phyloP scores from a whole-genome alignment of 2,113 vertebrate genomes.

The Halichoerus grypus region DNA sequence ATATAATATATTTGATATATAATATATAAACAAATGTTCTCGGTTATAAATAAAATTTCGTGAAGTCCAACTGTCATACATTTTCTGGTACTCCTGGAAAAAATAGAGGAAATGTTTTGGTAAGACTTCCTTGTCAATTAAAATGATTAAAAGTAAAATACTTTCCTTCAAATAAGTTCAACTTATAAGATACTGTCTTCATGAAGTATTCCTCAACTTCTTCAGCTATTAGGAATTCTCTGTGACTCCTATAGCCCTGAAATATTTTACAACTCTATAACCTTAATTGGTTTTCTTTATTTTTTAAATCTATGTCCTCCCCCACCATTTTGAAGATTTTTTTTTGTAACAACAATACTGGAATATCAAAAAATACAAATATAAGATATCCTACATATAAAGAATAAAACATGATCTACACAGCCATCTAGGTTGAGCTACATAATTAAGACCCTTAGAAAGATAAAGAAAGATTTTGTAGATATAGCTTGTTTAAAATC shows the following conservation, averaged over 20 bases:
- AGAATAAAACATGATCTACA: background rate
- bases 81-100: background rate
- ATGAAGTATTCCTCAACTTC: background rate
- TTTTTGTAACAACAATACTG: background rate
- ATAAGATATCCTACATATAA: background rate
- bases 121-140: background rate
- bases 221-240: background rate
- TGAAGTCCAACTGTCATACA: background rate
- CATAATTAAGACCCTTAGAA: background rate
- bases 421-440: background rate
- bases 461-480: background rate
- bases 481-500: background rate
- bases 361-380: background rate
- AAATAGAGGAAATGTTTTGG: background rate
- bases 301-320: background rate
- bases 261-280: background rate
- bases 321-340: background rate
- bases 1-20: background rate
- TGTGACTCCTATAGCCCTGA: background rate
- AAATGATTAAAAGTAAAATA: background rate
- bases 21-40: background rate
- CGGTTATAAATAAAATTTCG: background rate
- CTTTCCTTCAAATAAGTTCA: background rate
- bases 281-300: background rate
- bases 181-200: background rate